Evolutionary conservation across 2,797 vertebrate genomes (phyloP).

Genomic region (Gymnothorax javanicus): DNA sequence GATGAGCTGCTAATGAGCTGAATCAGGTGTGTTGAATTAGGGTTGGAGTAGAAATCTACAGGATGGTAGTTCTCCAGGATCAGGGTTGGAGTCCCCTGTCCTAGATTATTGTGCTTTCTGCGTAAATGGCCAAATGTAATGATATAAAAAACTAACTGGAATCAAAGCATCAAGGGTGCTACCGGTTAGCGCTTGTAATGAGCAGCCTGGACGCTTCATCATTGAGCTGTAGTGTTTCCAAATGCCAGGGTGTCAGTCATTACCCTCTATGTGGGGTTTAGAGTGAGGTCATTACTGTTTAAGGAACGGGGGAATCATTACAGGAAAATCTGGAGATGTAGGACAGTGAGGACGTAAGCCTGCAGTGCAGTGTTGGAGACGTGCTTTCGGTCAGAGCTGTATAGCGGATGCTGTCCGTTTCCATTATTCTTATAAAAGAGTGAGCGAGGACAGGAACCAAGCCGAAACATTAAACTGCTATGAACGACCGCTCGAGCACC

Average conservation of each 20-base stretch:
- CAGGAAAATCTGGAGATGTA: not conserved
- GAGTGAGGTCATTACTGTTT: slow-evolving; percentile 19
- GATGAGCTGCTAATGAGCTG: too few species aligned
- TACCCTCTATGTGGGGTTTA: not conserved
- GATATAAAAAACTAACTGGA: not conserved
- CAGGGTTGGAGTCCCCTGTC: too few species aligned
- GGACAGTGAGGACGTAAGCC: not conserved
- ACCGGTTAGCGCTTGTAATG: not conserved
- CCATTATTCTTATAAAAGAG: not conserved
- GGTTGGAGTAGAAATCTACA: too few species aligned
- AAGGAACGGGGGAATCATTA: not conserved
- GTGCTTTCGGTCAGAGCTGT: not conserved
- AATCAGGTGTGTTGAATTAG: too few species aligned
- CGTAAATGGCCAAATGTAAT: not conserved
- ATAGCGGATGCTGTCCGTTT: slow-evolving; percentile 4
- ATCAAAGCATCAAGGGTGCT: not conserved
- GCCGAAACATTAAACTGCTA: not conserved
- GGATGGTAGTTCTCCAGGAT: too few species aligned
- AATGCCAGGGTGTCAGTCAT: slow-evolving; percentile 1
- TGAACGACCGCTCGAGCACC: not conserved
- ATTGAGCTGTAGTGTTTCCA: not conserved
- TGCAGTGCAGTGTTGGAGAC: not conserved
- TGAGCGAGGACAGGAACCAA: not conserved
- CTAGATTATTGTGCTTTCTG: too few species aligned
- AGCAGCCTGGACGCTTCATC: not conserved